Conservation (phyloP, 2,888 invertebrate species). For the Bimastos eiseni region DNA sequence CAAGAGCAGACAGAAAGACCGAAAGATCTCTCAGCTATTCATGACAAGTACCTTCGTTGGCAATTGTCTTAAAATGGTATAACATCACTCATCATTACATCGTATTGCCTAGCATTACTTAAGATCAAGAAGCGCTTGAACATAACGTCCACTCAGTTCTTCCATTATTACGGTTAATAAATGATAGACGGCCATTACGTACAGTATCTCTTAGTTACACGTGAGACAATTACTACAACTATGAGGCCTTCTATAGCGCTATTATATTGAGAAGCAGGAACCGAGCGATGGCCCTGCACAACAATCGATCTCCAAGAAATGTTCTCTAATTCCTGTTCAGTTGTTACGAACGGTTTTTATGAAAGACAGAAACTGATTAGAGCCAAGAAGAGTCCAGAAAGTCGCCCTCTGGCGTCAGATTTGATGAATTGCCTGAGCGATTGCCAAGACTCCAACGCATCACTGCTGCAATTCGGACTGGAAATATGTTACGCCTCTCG, state of each 20-base stretch:
- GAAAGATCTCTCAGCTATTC: not conserved
- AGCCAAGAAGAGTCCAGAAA: not conserved
- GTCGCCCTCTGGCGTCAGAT: not conserved
- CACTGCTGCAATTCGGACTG: not conserved
- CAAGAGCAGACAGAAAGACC: not conserved
- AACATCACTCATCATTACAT: not conserved
- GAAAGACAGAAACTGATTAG: not conserved
- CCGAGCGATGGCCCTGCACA: not conserved
- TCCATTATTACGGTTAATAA: not conserved
- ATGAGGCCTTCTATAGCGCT: too few species aligned
- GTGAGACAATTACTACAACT: not conserved
- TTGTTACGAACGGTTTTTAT: not conserved
- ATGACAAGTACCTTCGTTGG: too few species aligned
- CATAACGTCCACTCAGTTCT: not conserved
- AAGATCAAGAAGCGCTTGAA: too few species aligned
- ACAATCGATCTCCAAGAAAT: not conserved
- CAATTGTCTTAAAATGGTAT: not conserved
- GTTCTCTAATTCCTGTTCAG: not conserved
- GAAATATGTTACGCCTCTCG: slow-evolving; percentile 2
- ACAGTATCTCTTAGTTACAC: not conserved
- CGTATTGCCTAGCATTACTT: not conserved
- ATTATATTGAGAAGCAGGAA: not conserved
- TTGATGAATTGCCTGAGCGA: not conserved
- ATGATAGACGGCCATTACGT: not conserved
- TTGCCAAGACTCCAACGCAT: not conserved